phyloP scores from a whole-genome alignment of 2,888 invertebrate species.

The Euspilapteryx auroguttella region DNA sequence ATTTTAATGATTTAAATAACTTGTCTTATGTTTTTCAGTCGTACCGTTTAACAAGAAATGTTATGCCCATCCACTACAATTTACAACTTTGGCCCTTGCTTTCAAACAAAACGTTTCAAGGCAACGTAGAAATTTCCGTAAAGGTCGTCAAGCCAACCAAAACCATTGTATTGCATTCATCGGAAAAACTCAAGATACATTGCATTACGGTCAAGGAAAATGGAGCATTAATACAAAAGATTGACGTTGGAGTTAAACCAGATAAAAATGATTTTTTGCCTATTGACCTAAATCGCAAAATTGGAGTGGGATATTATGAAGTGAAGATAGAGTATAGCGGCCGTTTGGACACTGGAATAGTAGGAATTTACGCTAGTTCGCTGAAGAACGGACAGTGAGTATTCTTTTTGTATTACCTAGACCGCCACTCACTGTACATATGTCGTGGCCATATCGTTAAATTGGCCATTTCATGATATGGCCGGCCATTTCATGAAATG shows the following conservation, averaged over 20 bases:
- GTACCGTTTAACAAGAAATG: no score
- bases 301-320: conserved; percentile 22
- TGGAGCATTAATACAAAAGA: no score
- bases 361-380: conserved; percentile 62
- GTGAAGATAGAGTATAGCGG: conserved; percentile 54
- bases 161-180: conserved; percentile 58
- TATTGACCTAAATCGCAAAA: conserved; percentile 23
- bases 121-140: conserved; percentile 53
- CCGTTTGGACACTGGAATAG: conserved; percentile 41
- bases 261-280: conserved; percentile 32
- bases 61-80: conserved; percentile 68
- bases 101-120: conserved; percentile 53
- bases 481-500: no score
- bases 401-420: neutral
- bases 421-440: no score
- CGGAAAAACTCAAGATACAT: conserved; percentile 57
- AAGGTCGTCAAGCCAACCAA: conserved; percentile 33
- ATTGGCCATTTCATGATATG: no score
- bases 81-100: conserved; percentile 69
- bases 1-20: no score
- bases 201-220: conserved; percentile 15
- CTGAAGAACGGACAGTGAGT: conserved; percentile 45
- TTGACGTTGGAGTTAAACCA: conserved; percentile 11
- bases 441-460: no score
- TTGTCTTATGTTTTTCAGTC: no score